Percentiles rank a stretch among this genome's conserved stretches.
phyloP scores from a whole-genome alignment of 2,888 invertebrate species.

The Caenorhabditis panamensis region DNA sequence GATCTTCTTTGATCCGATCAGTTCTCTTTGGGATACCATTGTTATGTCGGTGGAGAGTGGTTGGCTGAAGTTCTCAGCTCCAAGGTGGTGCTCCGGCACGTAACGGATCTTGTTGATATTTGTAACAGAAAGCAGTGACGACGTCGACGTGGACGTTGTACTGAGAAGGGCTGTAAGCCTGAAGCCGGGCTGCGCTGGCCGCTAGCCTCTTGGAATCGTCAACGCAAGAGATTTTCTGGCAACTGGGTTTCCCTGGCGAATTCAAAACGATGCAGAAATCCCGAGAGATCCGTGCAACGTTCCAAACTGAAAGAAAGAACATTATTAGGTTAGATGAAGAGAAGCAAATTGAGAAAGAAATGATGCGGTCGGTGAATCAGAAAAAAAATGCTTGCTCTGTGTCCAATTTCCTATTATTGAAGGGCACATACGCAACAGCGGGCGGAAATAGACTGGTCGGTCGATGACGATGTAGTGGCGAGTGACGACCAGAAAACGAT shows the following conservation, averaged over 20 bases:
- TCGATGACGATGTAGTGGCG: neutral
- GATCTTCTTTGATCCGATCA: constrained; percentile 69
- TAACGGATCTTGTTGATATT: constrained; percentile 45
- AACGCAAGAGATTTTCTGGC: constrained; percentile 71
- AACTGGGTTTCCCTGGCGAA: constrained; percentile 57
- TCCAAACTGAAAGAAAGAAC: constrained; percentile 50
- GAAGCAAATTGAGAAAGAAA: neutral
- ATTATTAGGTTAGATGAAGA: neutral
- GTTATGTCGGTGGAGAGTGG: neutral
- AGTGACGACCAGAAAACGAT: constrained; percentile 5
- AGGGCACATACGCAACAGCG: constrained; percentile 20
- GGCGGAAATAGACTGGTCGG: constrained; percentile 25
- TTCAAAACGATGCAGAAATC: constrained; percentile 47
- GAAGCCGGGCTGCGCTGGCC: constrained; percentile 63
- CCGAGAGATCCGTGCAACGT: constrained; percentile 51
- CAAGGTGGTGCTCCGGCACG: constrained; percentile 65
- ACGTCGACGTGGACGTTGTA: constrained; percentile 30
- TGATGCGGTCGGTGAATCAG: too few relatives aligned
- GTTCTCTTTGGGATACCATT: constrained; percentile 66
- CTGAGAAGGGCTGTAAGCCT: constrained; percentile 44
- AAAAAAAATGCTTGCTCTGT: too few relatives aligned
- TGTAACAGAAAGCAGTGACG: constrained; percentile 34
- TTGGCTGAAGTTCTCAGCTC: constrained; percentile 51
- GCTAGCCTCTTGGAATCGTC: constrained; percentile 63
- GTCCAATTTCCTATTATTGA: too few relatives aligned